phyloP scores from a whole-genome alignment of 2,113 vertebrate species.

The Gavialis gangeticus region DNA sequence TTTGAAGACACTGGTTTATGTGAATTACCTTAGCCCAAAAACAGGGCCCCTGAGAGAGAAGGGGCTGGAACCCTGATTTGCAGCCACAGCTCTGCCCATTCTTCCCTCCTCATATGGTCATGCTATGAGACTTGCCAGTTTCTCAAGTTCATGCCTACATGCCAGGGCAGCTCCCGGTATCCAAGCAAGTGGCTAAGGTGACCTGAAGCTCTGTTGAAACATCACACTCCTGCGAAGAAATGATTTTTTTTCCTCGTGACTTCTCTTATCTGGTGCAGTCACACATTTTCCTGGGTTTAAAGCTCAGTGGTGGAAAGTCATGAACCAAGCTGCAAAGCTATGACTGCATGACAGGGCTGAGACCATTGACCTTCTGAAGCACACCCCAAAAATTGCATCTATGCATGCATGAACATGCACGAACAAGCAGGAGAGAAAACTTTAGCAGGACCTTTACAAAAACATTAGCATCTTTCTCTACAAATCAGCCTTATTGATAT shows the following conservation, averaged over 20 bases:
- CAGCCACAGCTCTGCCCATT: not conserved
- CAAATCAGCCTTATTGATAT: accelerated
- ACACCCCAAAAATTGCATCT: not conserved
- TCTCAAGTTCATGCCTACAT: not conserved
- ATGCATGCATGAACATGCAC: no score
- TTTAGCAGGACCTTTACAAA: no score
- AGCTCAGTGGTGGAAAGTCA: not conserved
- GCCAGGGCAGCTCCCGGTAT: not conserved
- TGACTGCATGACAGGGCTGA: not conserved
- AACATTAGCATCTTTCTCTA: not conserved
- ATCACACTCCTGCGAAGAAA: not conserved
- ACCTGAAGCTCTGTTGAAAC: not conserved
- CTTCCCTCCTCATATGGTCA: not conserved
- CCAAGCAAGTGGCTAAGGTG: not conserved
- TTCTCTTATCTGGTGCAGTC: not conserved
- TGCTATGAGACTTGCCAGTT: not conserved
- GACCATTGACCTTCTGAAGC: not conserved
- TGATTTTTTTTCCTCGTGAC: not conserved
- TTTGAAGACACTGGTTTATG: not conserved
- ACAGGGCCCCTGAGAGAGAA: not conserved
- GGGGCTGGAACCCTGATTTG: not conserved
- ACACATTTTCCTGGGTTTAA: not conserved
- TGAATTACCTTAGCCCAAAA: not conserved
- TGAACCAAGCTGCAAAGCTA: not conserved
- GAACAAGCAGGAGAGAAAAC: not conserved